Conservation (phyloP, 2,113 vertebrate genomes). For the Dasypus novemcinctus region DNA sequence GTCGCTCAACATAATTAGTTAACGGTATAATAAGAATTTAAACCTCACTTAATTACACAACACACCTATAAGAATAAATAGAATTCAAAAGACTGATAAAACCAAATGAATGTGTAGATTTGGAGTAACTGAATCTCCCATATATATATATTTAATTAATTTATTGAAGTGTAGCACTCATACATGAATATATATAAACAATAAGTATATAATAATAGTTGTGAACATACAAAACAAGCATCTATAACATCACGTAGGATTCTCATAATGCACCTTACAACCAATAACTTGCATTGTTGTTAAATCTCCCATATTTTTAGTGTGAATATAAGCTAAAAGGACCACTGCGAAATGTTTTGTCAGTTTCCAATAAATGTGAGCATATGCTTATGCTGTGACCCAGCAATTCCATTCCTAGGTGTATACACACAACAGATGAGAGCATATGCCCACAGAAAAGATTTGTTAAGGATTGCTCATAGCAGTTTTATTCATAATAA, state of each 20-base stretch:
- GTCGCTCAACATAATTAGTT: not conserved
- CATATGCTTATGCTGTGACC: not conserved
- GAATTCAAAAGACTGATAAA: not conserved
- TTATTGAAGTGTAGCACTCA: too few relatives aligned
- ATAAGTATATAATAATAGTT: too few relatives aligned
- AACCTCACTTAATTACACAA: not conserved
- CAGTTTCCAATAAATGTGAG: not conserved
- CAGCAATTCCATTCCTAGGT: not conserved
- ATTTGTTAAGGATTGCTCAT: not conserved
- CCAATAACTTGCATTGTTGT: too few relatives aligned
- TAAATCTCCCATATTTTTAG: too few relatives aligned
- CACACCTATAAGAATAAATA: not conserved
- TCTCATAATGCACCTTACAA: too few relatives aligned
- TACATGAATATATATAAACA: too few relatives aligned
- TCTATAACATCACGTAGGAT: too few relatives aligned
- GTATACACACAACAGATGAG: not conserved
- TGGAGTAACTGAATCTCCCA: not conserved
- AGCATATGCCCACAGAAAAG: not conserved
- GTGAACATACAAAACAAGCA: too few relatives aligned
- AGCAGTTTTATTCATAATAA: not conserved
- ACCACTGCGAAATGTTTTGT: not conserved
- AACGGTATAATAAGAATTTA: not conserved
- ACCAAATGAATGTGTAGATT: not conserved
- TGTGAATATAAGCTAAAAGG: not conserved
- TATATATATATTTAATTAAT: too few relatives aligned